These are phyloP conservation scores for Syritta pipiens DNA, from an alignment of 2,888 invertebrate genomes.

Conservation along the genomic window DNA sequence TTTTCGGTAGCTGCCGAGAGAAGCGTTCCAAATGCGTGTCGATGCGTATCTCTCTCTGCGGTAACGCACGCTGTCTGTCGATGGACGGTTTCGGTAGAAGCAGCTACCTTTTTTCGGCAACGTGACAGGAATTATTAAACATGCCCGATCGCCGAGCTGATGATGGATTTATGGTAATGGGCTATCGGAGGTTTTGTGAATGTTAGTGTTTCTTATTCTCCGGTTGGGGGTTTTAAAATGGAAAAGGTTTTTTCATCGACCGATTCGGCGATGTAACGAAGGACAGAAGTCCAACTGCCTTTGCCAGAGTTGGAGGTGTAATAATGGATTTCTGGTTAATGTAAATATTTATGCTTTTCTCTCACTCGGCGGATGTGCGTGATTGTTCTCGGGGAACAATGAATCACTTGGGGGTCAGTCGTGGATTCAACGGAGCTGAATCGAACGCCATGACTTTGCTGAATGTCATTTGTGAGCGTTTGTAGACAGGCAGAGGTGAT, in stretches of 20 bases:
- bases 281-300: no score
- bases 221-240: no score
- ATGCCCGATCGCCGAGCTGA: background rate
- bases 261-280: background rate
- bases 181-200: background rate
- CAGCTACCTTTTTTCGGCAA: conserved; percentile 11
- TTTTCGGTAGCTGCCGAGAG: conserved; percentile 18
- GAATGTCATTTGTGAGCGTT: no score
- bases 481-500: no score
- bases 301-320: no score
- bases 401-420: no score
- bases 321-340: conserved; percentile 2
- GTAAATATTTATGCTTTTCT: no score
- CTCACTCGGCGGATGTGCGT: no score
- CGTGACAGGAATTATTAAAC: conserved; percentile 30
- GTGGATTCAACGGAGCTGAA: no score
- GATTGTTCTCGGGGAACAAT: no score
- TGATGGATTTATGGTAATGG: conserved; percentile 15
- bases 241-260: conserved; percentile 2
- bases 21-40: conserved; percentile 25
- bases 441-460: no score
- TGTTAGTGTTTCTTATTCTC: no score
- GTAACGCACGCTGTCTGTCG: conserved; percentile 14
- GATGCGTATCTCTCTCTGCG: conserved; percentile 33
- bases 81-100: background rate